Evolutionary conservation across 2,888 invertebrate species (phyloP).

Genomic region (Perizoma affinitatum): DNA sequence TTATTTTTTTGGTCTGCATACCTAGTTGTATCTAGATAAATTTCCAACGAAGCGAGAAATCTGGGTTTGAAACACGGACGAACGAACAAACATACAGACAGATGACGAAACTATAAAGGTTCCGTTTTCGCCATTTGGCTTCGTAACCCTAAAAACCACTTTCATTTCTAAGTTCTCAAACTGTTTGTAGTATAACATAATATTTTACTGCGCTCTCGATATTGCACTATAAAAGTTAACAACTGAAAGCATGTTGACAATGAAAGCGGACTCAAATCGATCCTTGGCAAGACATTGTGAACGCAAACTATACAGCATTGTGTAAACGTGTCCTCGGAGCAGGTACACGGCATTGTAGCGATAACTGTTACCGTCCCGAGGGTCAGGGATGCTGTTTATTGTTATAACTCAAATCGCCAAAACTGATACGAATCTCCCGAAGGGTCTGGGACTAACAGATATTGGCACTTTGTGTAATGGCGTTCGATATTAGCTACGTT

Average conservation of each 20-base stretch:
- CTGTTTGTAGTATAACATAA: slow-evolving; percentile 6
- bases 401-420: slow-evolving; percentile 53
- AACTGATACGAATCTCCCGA: slow-evolving; percentile 51
- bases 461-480: slow-evolving; percentile 45
- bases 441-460: slow-evolving; percentile 49
- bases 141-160: background rate
- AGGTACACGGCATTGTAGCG: slow-evolving; percentile 62
- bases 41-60: too few relatives aligned
- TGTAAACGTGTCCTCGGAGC: slow-evolving; percentile 45
- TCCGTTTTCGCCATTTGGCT: too few relatives aligned
- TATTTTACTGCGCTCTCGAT: slow-evolving; percentile 29
- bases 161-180: slow-evolving; percentile 5
- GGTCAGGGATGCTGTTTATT: slow-evolving; percentile 43
- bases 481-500: slow-evolving; percentile 11
- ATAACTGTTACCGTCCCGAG: slow-evolving; percentile 43
- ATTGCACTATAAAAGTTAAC: slow-evolving; percentile 36
- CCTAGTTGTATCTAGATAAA: too few relatives aligned
- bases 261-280: slow-evolving; percentile 32
- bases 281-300: slow-evolving; percentile 42
- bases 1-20: too few relatives aligned
- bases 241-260: slow-evolving; percentile 33
- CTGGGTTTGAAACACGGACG: too few relatives aligned
- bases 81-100: too few relatives aligned
- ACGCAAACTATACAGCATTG: slow-evolving; percentile 48
- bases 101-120: too few relatives aligned